These are phyloP conservation scores for Pyralis farinalis DNA, from an alignment of 2,888 invertebrate species.

Conservation along the genomic window DNA sequence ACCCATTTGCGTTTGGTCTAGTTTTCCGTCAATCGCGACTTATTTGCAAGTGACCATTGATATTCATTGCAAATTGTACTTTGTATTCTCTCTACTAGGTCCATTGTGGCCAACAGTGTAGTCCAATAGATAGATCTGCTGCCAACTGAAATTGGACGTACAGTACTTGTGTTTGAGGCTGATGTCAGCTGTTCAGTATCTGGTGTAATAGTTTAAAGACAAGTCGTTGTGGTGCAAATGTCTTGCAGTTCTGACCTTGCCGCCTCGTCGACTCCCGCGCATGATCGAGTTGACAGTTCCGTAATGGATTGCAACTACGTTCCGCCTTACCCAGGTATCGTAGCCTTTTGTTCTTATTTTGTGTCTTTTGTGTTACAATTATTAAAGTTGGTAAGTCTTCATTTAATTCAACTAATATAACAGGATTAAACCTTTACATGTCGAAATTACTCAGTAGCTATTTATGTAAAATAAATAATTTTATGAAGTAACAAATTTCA, in stretches of 20 bases:
- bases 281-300: constrained; percentile 55
- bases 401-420: constrained; percentile 1
- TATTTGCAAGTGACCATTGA: constrained; percentile 28
- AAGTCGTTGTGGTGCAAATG: constrained; percentile 29
- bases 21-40: constrained; percentile 53
- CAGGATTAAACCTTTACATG: background rate
- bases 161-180: constrained; percentile 37
- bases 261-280: constrained; percentile 58
- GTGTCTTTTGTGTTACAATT: constrained; percentile 13
- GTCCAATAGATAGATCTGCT: constrained; percentile 16
- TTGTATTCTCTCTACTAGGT: constrained; percentile 36
- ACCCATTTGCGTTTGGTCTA: constrained; percentile 34
- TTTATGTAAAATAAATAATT: no score
- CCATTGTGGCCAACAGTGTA: constrained; percentile 29
- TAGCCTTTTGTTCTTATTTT: constrained; percentile 17
- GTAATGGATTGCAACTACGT: constrained; percentile 59
- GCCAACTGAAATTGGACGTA: constrained; percentile 23
- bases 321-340: constrained; percentile 54
- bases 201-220: background rate
- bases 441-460: no score
- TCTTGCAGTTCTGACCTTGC: constrained; percentile 66
- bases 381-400: constrained; percentile 11
- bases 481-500: no score
- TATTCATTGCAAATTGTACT: constrained; percentile 32
- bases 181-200: constrained; percentile 16